Evolutionary conservation across 92 coral and sea anemone species (phyloP), one percentile per base, ranked within the genome.

Genomic region (Bergia puertoricense): DNA sequence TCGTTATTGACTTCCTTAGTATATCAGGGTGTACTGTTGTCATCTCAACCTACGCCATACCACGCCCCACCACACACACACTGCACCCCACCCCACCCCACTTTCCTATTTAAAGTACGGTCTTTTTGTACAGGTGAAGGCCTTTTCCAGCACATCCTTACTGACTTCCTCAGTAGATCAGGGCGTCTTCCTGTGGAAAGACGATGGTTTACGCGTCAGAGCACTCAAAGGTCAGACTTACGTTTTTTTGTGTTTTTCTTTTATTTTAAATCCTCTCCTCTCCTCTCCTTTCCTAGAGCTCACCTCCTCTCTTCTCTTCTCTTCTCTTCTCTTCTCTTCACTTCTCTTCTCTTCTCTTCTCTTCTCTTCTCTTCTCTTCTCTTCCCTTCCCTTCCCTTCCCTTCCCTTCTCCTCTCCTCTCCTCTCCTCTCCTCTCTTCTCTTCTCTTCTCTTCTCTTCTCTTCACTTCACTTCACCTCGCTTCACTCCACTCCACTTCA

Each of bases 161-260:
- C 65, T 95, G 39, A 95, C 98, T 42, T 95, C 98, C 44, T 93
- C 98, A 13, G 91, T 93, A 18, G 98, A 95, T 85, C 94, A 94
- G 65, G 96, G 98, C 1, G 82, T 95, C 42, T 92, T 94, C 8
- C 69, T 95, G 89, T 95, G 98, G 98, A 95, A 95, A 66, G 98
- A 95, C 16, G 98, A 95, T 67, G 98, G 98, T 0, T 30, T 91
- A 59, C 93, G 96, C 30, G 85, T 95, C 0, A 90, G 81, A 86
- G 88, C 75, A 30, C 82, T 95, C 62, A 95, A 89, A 90, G 98
- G 98, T 95, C 48, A 76, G 80, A 41, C 80, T 76, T 45, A n/a
- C 1, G 3, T 6, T 68, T 46, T 77, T 65, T 39, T 30, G 30
- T 38, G 36, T 51, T 5, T 41, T 0, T 77, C 38, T 69, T 84